These are phyloP conservation scores for Zaprionus lachaisei DNA, from an alignment of 1,140 invertebrate species.

Conservation along the genomic window DNA sequence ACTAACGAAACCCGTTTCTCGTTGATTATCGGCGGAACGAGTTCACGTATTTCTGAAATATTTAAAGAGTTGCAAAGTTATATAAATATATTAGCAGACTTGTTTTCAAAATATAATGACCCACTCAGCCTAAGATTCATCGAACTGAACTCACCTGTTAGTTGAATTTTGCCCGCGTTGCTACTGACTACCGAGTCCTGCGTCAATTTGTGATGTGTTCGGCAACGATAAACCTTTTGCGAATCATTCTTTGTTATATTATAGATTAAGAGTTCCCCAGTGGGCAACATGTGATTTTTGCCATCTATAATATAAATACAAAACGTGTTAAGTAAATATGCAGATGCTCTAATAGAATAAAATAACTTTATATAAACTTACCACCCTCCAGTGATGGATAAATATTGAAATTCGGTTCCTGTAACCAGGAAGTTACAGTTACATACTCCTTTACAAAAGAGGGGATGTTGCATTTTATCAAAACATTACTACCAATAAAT, in stretches of 20 bases:
- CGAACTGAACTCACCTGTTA: slow-evolving; percentile 86
- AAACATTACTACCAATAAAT: slow-evolving; percentile 90
- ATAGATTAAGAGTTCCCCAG: slow-evolving; percentile 91
- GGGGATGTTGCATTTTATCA: slow-evolving; percentile 92
- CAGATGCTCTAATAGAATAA: neutral
- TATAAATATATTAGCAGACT: neutral
- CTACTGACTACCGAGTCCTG: slow-evolving; percentile 88
- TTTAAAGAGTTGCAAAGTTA: neutral
- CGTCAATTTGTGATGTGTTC: slow-evolving; percentile 75
- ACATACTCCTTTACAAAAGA: slow-evolving; percentile 92
- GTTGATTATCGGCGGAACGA: slow-evolving; percentile 86
- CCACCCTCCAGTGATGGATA: slow-evolving; percentile 75
- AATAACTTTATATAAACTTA: slow-evolving; percentile 24
- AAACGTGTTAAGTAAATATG: neutral
- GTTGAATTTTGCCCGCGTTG: slow-evolving; percentile 89
- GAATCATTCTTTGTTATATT: slow-evolving; percentile 90
- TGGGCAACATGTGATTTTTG: slow-evolving; percentile 91
- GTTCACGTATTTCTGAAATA: slow-evolving; percentile 84
- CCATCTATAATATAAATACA: slow-evolving; percentile 86
- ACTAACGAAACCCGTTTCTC: slow-evolving; percentile 85
- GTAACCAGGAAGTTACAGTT: slow-evolving; percentile 92
- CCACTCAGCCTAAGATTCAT: neutral
- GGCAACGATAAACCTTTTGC: slow-evolving; percentile 84
- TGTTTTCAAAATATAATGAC: neutral
- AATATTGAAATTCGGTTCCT: slow-evolving; percentile 87